Base-by-base conservation (phyloP, 1,140 invertebrate species). In the Aphelinus certus region DNA sequence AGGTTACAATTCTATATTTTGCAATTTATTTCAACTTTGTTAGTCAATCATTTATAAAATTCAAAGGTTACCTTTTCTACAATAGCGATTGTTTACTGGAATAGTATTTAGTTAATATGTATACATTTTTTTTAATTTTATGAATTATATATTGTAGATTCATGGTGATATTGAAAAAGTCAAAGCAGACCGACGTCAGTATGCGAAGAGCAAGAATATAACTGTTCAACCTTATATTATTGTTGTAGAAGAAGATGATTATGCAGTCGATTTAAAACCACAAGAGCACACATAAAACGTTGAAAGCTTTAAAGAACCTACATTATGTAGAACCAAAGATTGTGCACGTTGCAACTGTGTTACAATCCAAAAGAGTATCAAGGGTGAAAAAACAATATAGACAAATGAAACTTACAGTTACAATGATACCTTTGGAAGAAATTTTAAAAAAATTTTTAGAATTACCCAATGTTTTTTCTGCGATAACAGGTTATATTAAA, bases 371-470 rank as follows among this genome's bases (percentile, higher is more conserved):
- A 62, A 60, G 49, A 73, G 49, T 77, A 51, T 48, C 26, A 26
- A 66, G 65, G 51, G 69, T 45, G 26, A 26, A 26, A 48, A 66
- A 57, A 45, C 55, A 65, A 78, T 71, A 57, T 56, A 61, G 60
- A 55, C 62, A 76, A 60, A 75, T 65, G 69, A 76, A 80, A 69
- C 62, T 75, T n/a, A 76, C 53, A 43, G 75, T 78, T 47, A 55
- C 77, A 77, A 53, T 79, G 46, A 70, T 80, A 65, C 69, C 77
- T 7, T 78, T 80, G 70, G 66, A 62, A 75, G 45, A 62, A 5
- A 58, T 76, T 45, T 64, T 81, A 7, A 79, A 78, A 76, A 46
- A 74, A 47, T 82, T 79, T 78, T 77, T 26, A 26, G 26, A 26
- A 26, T 26, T 26, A 26, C 26, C 26, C 26, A 26, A 26, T 26